Evolutionary conservation across 2,797 vertebrate genomes (phyloP).

Genomic region (Sebastes miniatus): DNA sequence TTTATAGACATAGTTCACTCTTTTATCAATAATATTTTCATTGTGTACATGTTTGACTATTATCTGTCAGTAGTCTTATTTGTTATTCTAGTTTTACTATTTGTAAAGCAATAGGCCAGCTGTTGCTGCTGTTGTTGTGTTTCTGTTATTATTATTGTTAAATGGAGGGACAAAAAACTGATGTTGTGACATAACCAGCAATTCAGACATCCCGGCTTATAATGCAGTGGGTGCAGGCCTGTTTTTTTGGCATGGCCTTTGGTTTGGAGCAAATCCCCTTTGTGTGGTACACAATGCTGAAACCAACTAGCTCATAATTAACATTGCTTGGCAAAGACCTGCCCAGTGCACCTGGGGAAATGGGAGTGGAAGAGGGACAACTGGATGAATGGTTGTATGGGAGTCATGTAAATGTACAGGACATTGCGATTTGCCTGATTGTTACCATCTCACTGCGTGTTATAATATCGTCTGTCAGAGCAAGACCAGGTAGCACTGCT

Average conservation of each 20-base stretch:
- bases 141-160: slow-evolving; percentile 20
- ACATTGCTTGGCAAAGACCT: slow-evolving; percentile 43
- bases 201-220: slow-evolving; percentile 29
- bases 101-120: background rate
- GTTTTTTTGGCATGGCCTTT: slow-evolving; percentile 30
- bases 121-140: slow-evolving; percentile 14
- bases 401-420: slow-evolving; percentile 2
- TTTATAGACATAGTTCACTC: background rate
- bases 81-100: background rate
- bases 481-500: background rate
- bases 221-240: slow-evolving; percentile 18
- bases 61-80: background rate
- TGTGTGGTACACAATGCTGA: slow-evolving; percentile 61
- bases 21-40: background rate
- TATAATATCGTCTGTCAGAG: slow-evolving; percentile 2
- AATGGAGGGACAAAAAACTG: slow-evolving; percentile 8
- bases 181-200: slow-evolving; percentile 33
- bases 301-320: slow-evolving; percentile 65
- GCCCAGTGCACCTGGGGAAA: slow-evolving; percentile 52
- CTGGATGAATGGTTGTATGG: slow-evolving; percentile 12
- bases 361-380: slow-evolving; percentile 22
- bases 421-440: background rate
- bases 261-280: slow-evolving; percentile 47
- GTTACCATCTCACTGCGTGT: background rate
- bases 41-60: background rate